Evolutionary conservation across 2,888 invertebrate genomes (phyloP).

Genomic region (Pandemis corylana): DNA sequence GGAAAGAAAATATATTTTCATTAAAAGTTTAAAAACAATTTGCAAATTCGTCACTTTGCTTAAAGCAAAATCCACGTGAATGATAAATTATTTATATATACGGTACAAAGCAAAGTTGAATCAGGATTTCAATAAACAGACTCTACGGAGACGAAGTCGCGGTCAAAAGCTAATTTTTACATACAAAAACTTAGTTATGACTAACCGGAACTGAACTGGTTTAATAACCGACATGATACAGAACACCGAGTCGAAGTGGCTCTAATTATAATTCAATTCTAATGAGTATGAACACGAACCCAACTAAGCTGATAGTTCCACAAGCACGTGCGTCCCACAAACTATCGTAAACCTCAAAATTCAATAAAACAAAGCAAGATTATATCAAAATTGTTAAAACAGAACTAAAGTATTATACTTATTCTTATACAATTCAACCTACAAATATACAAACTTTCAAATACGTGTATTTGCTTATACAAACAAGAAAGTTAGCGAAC

Average conservation of each 20-base stretch:
- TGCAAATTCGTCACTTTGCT: too few species aligned
- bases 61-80: too few species aligned
- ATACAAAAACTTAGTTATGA: background rate
- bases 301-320: background rate
- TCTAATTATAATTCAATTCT: background rate
- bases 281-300: background rate
- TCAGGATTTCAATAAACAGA: too few species aligned
- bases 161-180: background rate
- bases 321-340: background rate
- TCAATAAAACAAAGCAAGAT: background rate
- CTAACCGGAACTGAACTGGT: background rate
- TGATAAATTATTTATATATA: too few species aligned
- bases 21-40: too few species aligned
- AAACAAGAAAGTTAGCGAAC: slow-evolving; percentile 86
- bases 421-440: slow-evolving; percentile 78
- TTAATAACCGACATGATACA: background rate
- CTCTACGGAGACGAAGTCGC: too few species aligned
- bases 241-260: background rate
- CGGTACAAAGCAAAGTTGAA: too few species aligned
- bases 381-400: slow-evolving; percentile 46
- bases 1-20: too few species aligned
- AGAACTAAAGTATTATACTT: slow-evolving; percentile 59
- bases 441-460: slow-evolving; percentile 85
- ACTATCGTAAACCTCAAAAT: background rate
- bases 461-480: slow-evolving; percentile 85